Evolutionary conservation across 1,140 invertebrate species (phyloP).

Genomic region (Chelonus insularis): DNA sequence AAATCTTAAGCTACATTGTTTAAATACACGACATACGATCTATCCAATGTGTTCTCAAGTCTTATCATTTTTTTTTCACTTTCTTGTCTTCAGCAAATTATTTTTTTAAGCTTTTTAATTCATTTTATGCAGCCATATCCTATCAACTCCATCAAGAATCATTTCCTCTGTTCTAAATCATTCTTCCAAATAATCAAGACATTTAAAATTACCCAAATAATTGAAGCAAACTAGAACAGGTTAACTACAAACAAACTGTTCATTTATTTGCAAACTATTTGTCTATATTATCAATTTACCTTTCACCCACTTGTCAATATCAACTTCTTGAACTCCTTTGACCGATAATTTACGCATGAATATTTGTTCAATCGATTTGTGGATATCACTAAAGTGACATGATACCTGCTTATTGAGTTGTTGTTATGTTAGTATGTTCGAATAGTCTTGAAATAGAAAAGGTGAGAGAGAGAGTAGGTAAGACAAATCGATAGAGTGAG

Average conservation of each 20-base stretch:
- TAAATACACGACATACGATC: neutral
- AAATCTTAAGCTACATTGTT: neutral
- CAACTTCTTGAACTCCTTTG: neutral
- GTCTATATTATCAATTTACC: neutral
- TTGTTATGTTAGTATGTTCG: neutral
- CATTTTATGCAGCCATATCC: too few species aligned
- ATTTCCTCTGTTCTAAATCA: too few species aligned
- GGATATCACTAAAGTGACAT: neutral
- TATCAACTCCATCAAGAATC: too few species aligned
- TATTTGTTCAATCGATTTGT: slow-evolving; percentile 24
- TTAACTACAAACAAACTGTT: too few species aligned
- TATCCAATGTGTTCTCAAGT: too few species aligned
- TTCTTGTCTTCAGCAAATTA: too few species aligned
- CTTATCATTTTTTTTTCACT: too few species aligned
- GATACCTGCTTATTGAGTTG: neutral
- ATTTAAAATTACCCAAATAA: too few species aligned
- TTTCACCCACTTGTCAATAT: neutral
- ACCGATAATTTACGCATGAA: slow-evolving; percentile 12
- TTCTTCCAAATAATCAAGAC: too few species aligned
- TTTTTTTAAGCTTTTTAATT: too few species aligned
- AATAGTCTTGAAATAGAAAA: neutral
- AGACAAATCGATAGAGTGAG: slow-evolving; percentile 19
- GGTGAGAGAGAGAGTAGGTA: neutral
- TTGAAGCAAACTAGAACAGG: too few species aligned
- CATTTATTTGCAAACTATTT: too few species aligned